These are phyloP conservation scores for Notodonta dromedarius DNA, from an alignment of 2,888 invertebrate species.

Conservation along the genomic window DNA sequence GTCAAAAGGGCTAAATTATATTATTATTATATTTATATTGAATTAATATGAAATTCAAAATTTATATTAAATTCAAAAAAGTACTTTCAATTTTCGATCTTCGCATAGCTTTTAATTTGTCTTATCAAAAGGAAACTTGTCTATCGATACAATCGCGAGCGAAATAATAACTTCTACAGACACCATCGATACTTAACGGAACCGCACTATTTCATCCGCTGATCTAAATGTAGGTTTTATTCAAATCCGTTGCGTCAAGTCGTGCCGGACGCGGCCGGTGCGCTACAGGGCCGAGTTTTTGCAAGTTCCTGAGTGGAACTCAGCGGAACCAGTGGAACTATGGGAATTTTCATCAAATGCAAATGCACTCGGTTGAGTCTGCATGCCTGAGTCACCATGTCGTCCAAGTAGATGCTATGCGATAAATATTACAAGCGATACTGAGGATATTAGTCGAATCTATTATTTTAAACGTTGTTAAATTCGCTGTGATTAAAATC, in stretches of 20 bases:
- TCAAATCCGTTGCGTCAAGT: conserved; percentile 39
- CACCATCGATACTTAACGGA: conserved; percentile 12
- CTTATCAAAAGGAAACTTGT: background rate
- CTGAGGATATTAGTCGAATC: too few relatives aligned
- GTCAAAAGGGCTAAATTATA: too few relatives aligned
- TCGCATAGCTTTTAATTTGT: too few relatives aligned
- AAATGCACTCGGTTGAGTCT: conserved; percentile 37
- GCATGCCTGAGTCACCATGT: conserved; percentile 21
- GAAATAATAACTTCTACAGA: too few relatives aligned
- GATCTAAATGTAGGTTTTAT: conserved; percentile 46
- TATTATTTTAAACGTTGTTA: too few relatives aligned
- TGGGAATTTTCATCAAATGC: conserved; percentile 47
- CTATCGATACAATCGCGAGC: conserved; percentile 8
- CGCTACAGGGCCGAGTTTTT: conserved; percentile 30
- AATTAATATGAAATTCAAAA: too few relatives aligned
- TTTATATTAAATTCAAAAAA: too few relatives aligned
- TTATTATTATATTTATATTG: too few relatives aligned
- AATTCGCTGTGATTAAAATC: too few relatives aligned
- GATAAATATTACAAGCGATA: background rate
- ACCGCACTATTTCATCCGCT: conserved; percentile 25
- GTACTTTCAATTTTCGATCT: too few relatives aligned
- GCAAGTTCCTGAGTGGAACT: conserved; percentile 23
- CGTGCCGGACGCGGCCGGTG: conserved; percentile 17
- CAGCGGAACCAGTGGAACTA: conserved; percentile 11
- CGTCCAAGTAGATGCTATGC: conserved; percentile 8